Evolutionary conservation across 2,113 vertebrate species (phyloP).

Genomic region (Dolichotis patagonum): DNA sequence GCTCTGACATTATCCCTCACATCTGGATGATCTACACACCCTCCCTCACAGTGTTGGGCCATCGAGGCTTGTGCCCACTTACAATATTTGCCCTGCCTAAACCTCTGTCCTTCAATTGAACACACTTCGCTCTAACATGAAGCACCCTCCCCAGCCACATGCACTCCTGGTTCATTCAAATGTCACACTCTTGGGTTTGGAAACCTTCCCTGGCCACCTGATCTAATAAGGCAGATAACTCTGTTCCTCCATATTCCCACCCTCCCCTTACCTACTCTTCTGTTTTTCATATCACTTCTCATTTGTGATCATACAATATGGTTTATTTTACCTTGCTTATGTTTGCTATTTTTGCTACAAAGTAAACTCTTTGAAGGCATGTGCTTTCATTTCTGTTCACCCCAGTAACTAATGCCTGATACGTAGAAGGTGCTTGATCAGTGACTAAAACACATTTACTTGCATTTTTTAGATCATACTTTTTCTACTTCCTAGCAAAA

Average conservation of each 20-base stretch:
- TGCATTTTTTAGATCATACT: neutral
- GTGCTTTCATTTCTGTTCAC: neutral
- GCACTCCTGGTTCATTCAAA: neutral
- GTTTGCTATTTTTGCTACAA: neutral
- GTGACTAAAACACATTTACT: neutral
- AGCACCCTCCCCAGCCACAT: too few relatives aligned
- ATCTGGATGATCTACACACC: neutral
- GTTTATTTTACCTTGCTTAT: neutral
- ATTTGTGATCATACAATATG: neutral
- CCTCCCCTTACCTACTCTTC: neutral
- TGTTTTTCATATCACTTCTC: neutral
- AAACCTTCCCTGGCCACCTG: neutral
- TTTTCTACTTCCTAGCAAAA: slow-evolving; percentile 5
- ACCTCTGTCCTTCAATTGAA: neutral
- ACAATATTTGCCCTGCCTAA: neutral
- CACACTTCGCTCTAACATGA: neutral
- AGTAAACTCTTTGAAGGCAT: neutral
- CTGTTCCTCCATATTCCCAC: neutral
- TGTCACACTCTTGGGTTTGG: neutral
- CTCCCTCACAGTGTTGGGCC: neutral
- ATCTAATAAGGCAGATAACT: neutral
- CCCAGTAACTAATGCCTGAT: neutral
- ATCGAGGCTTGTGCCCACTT: neutral
- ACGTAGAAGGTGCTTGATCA: neutral
- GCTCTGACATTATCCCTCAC: neutral